Conservation (phyloP, 2,888 invertebrate species). For the Elmis aenea region DNA sequence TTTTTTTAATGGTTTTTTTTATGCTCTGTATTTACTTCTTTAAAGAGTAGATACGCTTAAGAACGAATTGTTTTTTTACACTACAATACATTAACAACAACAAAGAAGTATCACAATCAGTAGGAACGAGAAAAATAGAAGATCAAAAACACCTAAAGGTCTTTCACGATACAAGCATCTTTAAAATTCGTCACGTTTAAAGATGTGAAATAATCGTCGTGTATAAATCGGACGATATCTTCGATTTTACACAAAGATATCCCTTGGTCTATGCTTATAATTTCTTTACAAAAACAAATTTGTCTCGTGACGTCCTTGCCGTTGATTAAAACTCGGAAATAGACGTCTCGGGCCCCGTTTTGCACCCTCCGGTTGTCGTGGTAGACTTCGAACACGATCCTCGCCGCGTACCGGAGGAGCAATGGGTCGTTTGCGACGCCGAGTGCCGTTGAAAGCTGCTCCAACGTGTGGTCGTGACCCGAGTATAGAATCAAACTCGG, state of each 20-base stretch:
- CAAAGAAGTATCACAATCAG: no score
- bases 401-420: constrained; percentile 78
- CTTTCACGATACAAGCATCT: constrained; percentile 72
- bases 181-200: constrained; percentile 87
- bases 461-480: constrained; percentile 88
- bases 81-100: no score
- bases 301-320: constrained; percentile 81
- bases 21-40: no score
- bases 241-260: constrained; percentile 75
- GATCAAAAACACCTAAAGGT: no score
- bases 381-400: constrained; percentile 85
- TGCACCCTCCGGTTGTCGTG: constrained; percentile 53
- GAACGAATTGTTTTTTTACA: no score
- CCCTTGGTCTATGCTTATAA: constrained; percentile 50
- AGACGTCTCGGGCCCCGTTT: constrained; percentile 59
- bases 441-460: constrained; percentile 75
- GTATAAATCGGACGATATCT: constrained; percentile 79
- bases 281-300: constrained; percentile 72
- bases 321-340: constrained; percentile 78
- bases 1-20: no score
- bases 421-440: constrained; percentile 63
- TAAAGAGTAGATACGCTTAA: no score
- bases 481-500: constrained; percentile 53
- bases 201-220: constrained; percentile 77
- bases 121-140: no score